Conservation (phyloP, 2,888 invertebrate genomes). For the Trachelus iudaicus region DNA sequence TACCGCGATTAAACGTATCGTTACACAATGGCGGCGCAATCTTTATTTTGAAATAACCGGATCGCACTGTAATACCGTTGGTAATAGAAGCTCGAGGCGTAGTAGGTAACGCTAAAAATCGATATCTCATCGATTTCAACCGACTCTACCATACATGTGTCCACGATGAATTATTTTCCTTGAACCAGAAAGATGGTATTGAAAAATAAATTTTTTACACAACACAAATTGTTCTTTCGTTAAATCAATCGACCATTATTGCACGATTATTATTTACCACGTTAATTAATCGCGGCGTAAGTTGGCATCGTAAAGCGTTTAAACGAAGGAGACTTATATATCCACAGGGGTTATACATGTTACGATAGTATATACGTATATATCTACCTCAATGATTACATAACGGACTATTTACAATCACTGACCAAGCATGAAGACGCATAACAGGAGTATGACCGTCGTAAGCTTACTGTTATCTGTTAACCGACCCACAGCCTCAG, state of each 20-base stretch:
- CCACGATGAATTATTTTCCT: neutral
- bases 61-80: slow-evolving; percentile 2
- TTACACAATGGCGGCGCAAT: slow-evolving; percentile 4
- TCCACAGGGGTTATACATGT: neutral
- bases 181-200: neutral
- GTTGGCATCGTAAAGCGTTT: neutral
- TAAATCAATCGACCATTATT: neutral
- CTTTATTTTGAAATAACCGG: slow-evolving; percentile 8
- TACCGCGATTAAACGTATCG: slow-evolving; percentile 1
- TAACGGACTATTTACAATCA: slow-evolving; percentile 17
- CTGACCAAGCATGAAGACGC: slow-evolving; percentile 18
- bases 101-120: neutral
- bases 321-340: neutral
- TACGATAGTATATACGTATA: neutral
- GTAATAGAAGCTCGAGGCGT: neutral
- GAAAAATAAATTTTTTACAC: neutral
- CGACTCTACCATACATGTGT: neutral
- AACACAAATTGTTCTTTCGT: neutral
- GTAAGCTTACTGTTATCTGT: slow-evolving; percentile 19
- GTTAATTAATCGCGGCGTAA: neutral
- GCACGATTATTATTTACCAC: neutral
- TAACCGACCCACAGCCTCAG: slow-evolving; percentile 20
- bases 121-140: neutral
- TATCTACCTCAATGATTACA: slow-evolving; percentile 9
- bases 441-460: slow-evolving; percentile 22